Evolutionary conservation across 2,888 invertebrate species (phyloP), one percentile per base, ranked within the genome.

Genomic region (Noctua fimbriata): DNA sequence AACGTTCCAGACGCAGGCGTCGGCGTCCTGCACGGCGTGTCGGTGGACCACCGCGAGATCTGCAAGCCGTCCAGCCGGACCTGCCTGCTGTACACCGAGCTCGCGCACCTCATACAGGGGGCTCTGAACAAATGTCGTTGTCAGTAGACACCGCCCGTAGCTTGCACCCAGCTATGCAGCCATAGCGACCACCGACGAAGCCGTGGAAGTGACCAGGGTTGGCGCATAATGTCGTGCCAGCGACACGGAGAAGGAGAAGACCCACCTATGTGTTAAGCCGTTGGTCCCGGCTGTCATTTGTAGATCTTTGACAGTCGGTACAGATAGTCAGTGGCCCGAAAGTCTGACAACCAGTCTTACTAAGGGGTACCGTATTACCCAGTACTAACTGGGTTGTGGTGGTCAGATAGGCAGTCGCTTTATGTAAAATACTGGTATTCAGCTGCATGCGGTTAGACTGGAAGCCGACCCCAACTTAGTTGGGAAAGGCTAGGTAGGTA

Each of bases 41-140:
- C 98, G 0, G 97, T 98, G 73, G 98, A 99, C 94, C 99, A 99
- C 95, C 95, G 98, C 66, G 98, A 98, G 94, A 98, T 99, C 81
- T 99, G 99, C 95, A 99, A 99, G 93, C 99, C 99, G 0, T 97
- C 98, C 65, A 98, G 98, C 88, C 96, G 98, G 44, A 94, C 97
- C 71, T 98, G 98, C 89, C 97, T 97, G 81, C 94, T 98, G 6
- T 98, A 98, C 94, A 97, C 96, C 70, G 98, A 98, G 92, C 95
- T 98, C 60, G 96, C 97, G 52, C 97, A 97, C 79, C 96, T 98
- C 88, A 98, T 98, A 79, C 94, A 95, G 3, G 89, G 89, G 0
- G 94, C 96, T 0, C 70, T 95, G 0, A 86, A 84, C 24, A 89
- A 87, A 32, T 92, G 93, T 32, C 71, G 71, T 2, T 92, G 92